Conservation (phyloP, 2,797 vertebrate genomes). For the Huso huso region DNA sequence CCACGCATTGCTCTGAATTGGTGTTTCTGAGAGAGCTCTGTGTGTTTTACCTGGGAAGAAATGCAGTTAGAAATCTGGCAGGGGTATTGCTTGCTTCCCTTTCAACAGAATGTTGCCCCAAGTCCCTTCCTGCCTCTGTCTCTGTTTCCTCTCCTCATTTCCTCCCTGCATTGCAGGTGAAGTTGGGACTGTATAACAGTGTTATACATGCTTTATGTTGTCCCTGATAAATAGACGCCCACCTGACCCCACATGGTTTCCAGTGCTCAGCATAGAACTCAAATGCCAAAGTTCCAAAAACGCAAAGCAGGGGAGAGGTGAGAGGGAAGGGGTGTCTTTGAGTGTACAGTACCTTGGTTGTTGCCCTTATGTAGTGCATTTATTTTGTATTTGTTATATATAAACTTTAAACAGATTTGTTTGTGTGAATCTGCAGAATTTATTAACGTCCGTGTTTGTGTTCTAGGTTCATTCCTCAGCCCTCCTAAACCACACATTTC, state of each 20-base stretch:
- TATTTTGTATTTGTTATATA: constrained; percentile 3
- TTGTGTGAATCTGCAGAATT: constrained; percentile 9
- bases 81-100: neutral
- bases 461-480: constrained; percentile 82
- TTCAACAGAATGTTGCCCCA: neutral
- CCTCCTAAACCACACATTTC: constrained; percentile 80
- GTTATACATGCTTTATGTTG: too few relatives aligned
- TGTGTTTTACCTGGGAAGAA: neutral
- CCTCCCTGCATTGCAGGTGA: too few relatives aligned
- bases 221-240: too few relatives aligned
- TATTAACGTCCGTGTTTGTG: constrained; percentile 25
- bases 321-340: neutral
- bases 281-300: too few relatives aligned
- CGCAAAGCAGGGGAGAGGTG: too few relatives aligned
- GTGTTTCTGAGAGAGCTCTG: neutral
- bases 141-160: too few relatives aligned
- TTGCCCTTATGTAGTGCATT: neutral
- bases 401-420: constrained; percentile 4
- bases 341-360: neutral
- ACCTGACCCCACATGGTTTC: too few relatives aligned
- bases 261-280: too few relatives aligned
- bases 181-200: too few relatives aligned
- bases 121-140: neutral
- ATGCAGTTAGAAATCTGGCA: too few relatives aligned
- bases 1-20: neutral